Conservation (phyloP, 2,797 vertebrate species). For the Enteromius fasciolatus region DNA sequence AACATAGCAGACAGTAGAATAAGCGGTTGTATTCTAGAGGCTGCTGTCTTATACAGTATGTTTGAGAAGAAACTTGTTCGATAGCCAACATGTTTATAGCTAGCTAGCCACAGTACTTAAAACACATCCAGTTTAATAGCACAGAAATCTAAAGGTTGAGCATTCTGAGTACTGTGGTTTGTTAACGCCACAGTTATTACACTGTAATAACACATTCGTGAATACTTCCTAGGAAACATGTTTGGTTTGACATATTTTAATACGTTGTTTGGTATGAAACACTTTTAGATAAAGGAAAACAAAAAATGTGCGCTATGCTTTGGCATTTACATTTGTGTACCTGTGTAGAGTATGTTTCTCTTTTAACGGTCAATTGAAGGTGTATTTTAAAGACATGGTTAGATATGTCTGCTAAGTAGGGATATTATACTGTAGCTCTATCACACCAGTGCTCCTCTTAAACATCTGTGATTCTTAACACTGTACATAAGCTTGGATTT, state of each 20-base stretch:
- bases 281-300: neutral
- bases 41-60: neutral
- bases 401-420: neutral
- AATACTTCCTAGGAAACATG: neutral
- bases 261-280: neutral
- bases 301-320: neutral
- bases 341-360: neutral
- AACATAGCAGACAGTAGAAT: neutral
- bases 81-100: neutral
- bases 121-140: neutral
- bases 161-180: neutral
- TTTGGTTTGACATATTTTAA: neutral
- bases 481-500: neutral
- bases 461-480: neutral
- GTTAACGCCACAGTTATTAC: neutral
- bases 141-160: neutral
- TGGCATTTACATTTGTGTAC: neutral
- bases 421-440: neutral
- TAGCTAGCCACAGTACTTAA: neutral
- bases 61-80: neutral
- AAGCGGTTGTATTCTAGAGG: neutral
- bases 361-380: neutral
- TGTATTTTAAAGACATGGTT: neutral
- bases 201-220: neutral
- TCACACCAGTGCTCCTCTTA: neutral